Base-by-base conservation (phyloP, 1,140 invertebrate genomes). In the Drosophila asahinai region DNA sequence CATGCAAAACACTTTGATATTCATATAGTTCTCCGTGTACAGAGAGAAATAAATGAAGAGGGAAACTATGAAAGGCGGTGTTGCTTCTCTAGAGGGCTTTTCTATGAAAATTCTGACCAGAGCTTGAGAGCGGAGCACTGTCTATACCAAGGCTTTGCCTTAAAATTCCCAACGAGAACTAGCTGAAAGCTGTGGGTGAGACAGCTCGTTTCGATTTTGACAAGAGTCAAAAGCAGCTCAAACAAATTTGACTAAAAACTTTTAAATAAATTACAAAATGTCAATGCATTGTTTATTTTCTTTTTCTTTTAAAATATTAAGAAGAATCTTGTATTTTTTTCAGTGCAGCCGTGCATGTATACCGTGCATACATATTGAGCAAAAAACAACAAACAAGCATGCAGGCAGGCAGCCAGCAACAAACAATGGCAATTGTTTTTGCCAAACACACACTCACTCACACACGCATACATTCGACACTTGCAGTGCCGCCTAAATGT, bases 1-100 rank as follows among this genome's bases (percentile, higher is more conserved):
- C 62, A 82, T 82, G 67, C 58, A 77, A 78, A 82, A 82, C 80
- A 74, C 80, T 83, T 83, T 65, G 57, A 61, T 83, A 83, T 83
- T 83, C 81, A 83, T 83, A 82, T 77, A 63, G 63, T 68, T 81
- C 36, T 47, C 55, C 57, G 51, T 33, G 36, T 67, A 76, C 30
- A 11, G 15, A 25, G n/a, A 45, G 42, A 33, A 57, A 57, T 57
- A 57, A 57, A 57, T 57, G 36, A 57, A 25, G 14, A 19, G 2
- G n/a, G 9, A 33, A 14, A 22, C 30, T 22, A 9, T n/a, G 19
- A 15, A 57, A 57, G 33, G 33, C 17, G 12, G 11, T 22, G 17
- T 9, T 15, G 33, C 14, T 12, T 0, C 5, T 22, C 7, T 54
- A 17, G 30, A 36, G 7, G 30, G 52, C 22, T 55, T 38, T 17